phyloP scores from a whole-genome alignment of 2,888 invertebrate species.

The Hedychridium roseum region DNA sequence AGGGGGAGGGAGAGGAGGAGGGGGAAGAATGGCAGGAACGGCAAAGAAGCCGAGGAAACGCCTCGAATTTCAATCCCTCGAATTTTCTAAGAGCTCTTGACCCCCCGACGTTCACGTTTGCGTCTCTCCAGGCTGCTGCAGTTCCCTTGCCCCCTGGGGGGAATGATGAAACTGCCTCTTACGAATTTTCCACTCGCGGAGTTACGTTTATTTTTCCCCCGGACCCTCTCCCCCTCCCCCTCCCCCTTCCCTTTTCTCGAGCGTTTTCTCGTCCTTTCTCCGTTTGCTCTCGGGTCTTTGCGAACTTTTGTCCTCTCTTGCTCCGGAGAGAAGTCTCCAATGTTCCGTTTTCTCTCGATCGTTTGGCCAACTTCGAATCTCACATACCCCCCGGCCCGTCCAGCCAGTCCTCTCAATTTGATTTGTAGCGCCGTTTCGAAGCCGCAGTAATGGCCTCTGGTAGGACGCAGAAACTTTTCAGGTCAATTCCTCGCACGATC shows the following conservation, averaged over 20 bases:
- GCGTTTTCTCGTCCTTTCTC: no score
- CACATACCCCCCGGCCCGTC: no score
- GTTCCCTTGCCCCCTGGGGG: constrained; percentile 14
- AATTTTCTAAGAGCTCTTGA: constrained; percentile 35
- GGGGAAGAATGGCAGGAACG: constrained; percentile 3
- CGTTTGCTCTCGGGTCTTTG: no score
- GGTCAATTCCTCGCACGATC: no score
- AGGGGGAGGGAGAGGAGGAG: neutral
- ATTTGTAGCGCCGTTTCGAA: constrained; percentile 22
- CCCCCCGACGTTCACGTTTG: constrained; percentile 22
- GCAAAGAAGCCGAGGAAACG: constrained; percentile 18
- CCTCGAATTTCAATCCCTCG: constrained; percentile 35
- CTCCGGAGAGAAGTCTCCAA: no score
- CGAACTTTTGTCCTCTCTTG: no score
- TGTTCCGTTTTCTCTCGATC: constrained; percentile 20
- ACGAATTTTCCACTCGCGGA: constrained; percentile 22
- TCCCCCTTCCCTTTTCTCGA: constrained; percentile 4
- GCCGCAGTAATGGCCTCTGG: no score
- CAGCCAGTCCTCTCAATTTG: constrained; percentile 21
- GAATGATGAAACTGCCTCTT: constrained; percentile 16
- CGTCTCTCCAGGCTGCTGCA: constrained; percentile 19
- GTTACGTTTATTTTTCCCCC: constrained; percentile 21
- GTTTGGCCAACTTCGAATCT: constrained; percentile 22
- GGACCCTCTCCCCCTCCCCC: constrained; percentile 10
- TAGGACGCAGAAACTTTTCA: no score